Percentiles rank a stretch among this genome's conserved stretches.
Conservation (phyloP, 1,140 invertebrate species). For the Archivesica marissinica region DNA sequence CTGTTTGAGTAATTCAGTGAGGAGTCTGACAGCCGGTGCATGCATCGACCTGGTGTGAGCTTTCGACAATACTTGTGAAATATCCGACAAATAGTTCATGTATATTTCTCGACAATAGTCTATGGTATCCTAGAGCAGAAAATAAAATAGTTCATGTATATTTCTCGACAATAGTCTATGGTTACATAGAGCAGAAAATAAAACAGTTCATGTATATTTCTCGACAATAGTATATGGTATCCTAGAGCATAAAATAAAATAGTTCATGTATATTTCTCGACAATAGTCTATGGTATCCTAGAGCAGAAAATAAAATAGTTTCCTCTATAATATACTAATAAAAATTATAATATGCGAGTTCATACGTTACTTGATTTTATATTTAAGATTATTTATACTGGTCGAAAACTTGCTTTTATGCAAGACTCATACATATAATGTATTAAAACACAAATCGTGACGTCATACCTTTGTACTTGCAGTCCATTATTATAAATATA, state of each 20-base stretch:
- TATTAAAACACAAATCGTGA: too few relatives aligned
- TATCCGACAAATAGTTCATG: slow-evolving; percentile 66
- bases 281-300: slow-evolving; percentile 69
- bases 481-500: too few relatives aligned
- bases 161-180: slow-evolving; percentile 63
- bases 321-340: too few relatives aligned
- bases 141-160: slow-evolving; percentile 67
- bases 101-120: slow-evolving; percentile 66
- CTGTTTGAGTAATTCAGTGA: slow-evolving; percentile 74
- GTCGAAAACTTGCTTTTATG: too few relatives aligned
- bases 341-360: too few relatives aligned
- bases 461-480: too few relatives aligned
- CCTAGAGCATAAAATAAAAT: slow-evolving; percentile 67
- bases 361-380: too few relatives aligned
- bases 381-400: too few relatives aligned
- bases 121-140: slow-evolving; percentile 66
- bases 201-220: slow-evolving; percentile 67
- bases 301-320: too few relatives aligned
- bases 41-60: slow-evolving; percentile 61
- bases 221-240: slow-evolving; percentile 66
- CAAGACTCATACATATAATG: too few relatives aligned
- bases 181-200: slow-evolving; percentile 66
- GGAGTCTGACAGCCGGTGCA: slow-evolving; percentile 68
- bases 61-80: slow-evolving; percentile 61
- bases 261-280: slow-evolving; percentile 63